A percentile compares a stretch with the other conserved stretches of the same genome.
phyloP scores from a whole-genome alignment of 1,140 invertebrate genomes.

The Aphelenchoides avenae region DNA sequence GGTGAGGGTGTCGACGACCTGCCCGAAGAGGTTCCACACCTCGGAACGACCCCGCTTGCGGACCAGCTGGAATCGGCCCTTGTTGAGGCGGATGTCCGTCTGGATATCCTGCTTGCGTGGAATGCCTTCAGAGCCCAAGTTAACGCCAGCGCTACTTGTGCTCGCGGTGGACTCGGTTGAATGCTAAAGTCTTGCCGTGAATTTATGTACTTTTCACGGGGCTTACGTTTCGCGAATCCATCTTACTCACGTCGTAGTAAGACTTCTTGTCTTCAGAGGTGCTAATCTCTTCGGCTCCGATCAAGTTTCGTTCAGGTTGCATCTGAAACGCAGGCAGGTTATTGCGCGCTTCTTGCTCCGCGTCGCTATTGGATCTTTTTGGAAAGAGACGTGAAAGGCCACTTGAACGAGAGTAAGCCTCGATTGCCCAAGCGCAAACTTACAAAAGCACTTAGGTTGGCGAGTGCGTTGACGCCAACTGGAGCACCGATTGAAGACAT shows the following conservation, averaged over 20 bases:
- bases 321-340: too few relatives aligned
- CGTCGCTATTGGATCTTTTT: too few relatives aligned
- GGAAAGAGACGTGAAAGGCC: too few relatives aligned
- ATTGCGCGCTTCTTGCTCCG: too few relatives aligned
- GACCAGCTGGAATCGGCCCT: constrained; percentile 53
- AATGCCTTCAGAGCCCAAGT: constrained; percentile 31
- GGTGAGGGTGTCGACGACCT: constrained; percentile 53
- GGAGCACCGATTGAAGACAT: neutral
- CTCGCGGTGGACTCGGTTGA: constrained; percentile 50
- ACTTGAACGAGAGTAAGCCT: too few relatives aligned
- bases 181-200: constrained; percentile 24
- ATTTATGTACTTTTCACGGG: neutral
- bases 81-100: constrained; percentile 52
- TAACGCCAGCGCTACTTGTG: constrained; percentile 24
- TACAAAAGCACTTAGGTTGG: neutral
- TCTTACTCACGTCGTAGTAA: too few relatives aligned
- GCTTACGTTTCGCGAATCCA: neutral
- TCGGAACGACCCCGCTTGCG: constrained; percentile 55
- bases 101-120: constrained; percentile 58
- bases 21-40: constrained; percentile 58
- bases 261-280: too few relatives aligned
- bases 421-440: neutral
- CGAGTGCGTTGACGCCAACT: neutral
- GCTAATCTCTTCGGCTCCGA: too few relatives aligned
- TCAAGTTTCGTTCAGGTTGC: too few relatives aligned